A percentile compares a stretch with the other conserved stretches of the same genome.
phyloP scores from a whole-genome alignment of 2,888 invertebrate species.

The Eupithecia subfuscata region DNA sequence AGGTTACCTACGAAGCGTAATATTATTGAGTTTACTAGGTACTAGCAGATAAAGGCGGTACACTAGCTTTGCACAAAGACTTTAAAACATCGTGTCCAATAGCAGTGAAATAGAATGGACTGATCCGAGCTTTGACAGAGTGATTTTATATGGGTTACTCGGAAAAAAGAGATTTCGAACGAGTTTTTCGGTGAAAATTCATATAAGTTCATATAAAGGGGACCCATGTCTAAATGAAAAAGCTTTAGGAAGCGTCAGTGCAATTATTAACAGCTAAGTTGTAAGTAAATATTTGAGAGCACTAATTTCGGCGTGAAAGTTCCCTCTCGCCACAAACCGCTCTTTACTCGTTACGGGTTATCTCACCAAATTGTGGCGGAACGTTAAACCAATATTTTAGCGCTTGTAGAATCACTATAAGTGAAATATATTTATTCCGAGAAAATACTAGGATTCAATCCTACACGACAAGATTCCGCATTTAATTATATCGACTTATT shows the following conservation, averaged over 20 bases:
- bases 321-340: constrained; percentile 25
- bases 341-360: constrained; percentile 30
- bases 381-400: constrained; percentile 23
- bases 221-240: background rate
- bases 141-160: background rate
- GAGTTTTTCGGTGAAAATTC: background rate
- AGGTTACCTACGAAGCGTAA: background rate
- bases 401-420: constrained; percentile 10
- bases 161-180: background rate
- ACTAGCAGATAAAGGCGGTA: background rate
- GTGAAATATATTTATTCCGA: constrained; percentile 9
- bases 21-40: background rate
- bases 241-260: background rate
- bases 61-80: background rate
- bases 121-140: background rate
- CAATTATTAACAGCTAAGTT: constrained; percentile 16
- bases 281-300: constrained; percentile 27
- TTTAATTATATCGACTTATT: background rate
- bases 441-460: constrained; percentile 4
- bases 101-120: background rate
- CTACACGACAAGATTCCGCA: background rate
- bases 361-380: constrained; percentile 29
- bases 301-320: constrained; percentile 28
- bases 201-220: background rate
- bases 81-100: background rate